These are phyloP conservation scores for Augochlora pura DNA, from an alignment of 1,140 invertebrate species.

Conservation along the genomic window DNA sequence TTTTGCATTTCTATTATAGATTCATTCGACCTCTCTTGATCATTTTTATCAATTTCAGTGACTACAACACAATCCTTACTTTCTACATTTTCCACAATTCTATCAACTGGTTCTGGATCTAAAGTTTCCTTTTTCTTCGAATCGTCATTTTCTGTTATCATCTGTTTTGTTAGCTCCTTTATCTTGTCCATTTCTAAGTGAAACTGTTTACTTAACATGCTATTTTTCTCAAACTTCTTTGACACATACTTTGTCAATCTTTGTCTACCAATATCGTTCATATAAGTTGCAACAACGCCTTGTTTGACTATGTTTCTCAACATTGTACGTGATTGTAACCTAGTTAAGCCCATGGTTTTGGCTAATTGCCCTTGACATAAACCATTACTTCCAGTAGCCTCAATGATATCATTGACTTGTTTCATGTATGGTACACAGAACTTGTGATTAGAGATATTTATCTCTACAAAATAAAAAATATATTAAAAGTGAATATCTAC, in stretches of 20 bases:
- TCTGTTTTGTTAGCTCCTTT: slow-evolving; percentile 64
- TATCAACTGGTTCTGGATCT: background rate
- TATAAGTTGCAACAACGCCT: slow-evolving; percentile 78
- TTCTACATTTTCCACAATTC: slow-evolving; percentile 5
- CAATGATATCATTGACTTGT: slow-evolving; percentile 79
- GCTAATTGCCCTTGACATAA: slow-evolving; percentile 77
- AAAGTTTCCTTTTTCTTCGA: background rate
- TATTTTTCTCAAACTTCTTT: slow-evolving; percentile 72
- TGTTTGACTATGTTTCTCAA: slow-evolving; percentile 78
- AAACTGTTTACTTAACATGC: slow-evolving; percentile 73
- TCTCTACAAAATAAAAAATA: slow-evolving; percentile 62
- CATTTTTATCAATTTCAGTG: background rate
- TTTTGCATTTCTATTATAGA: slow-evolving; percentile 25
- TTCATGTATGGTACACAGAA: slow-evolving; percentile 75
- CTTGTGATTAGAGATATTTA: slow-evolving; percentile 75
- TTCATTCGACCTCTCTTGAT: background rate
- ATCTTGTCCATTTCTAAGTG: slow-evolving; percentile 76
- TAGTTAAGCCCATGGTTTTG: slow-evolving; percentile 78
- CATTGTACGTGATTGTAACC: slow-evolving; percentile 80
- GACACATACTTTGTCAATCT: slow-evolving; percentile 78
- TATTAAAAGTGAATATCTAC: background rate
- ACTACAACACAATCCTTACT: background rate
- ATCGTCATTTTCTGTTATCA: slow-evolving; percentile 16
- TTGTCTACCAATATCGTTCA: slow-evolving; percentile 82
- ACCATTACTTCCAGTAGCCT: slow-evolving; percentile 77